Evolutionary conservation across 2,113 vertebrate species (phyloP).

Genomic region (Ceyx melanurus): DNA sequence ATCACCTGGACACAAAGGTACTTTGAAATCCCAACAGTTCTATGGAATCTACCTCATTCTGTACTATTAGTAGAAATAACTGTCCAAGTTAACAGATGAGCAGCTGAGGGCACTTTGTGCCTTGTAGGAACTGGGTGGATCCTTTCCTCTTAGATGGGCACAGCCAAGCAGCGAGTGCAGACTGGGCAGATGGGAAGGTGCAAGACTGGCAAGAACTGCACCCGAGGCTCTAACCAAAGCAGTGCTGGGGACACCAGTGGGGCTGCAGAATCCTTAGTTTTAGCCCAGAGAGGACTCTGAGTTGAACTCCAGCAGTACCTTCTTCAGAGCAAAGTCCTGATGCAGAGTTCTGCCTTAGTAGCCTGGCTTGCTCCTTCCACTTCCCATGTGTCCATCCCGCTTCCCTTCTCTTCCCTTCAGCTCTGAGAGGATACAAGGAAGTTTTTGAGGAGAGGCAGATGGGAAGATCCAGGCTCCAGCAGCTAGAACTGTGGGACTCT

Average conservation of each 20-base stretch:
- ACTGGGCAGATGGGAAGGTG: neutral
- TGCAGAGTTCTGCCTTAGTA: neutral
- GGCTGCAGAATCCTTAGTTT: neutral
- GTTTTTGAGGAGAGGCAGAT: neutral
- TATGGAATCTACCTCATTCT: neutral
- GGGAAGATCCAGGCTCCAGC: neutral
- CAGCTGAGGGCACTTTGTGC: neutral
- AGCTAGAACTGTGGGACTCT: neutral
- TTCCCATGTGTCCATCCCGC: neutral
- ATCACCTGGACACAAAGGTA: neutral
- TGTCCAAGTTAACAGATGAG: neutral
- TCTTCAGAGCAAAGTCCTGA: neutral
- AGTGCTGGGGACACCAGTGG: neutral
- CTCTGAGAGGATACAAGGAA: neutral
- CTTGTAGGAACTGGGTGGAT: neutral
- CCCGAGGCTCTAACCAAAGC: neutral
- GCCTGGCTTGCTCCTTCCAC: neutral
- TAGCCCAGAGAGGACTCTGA: neutral
- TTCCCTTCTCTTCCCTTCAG: neutral
- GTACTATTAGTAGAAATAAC: neutral
- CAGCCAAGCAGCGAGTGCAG: neutral
- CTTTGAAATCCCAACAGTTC: neutral
- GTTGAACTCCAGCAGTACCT: neutral
- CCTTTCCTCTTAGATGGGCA: neutral
- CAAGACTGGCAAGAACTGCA: neutral